Conservation (phyloP, 2,797 vertebrate species). For the Pseudopleuronectes americanus region DNA sequence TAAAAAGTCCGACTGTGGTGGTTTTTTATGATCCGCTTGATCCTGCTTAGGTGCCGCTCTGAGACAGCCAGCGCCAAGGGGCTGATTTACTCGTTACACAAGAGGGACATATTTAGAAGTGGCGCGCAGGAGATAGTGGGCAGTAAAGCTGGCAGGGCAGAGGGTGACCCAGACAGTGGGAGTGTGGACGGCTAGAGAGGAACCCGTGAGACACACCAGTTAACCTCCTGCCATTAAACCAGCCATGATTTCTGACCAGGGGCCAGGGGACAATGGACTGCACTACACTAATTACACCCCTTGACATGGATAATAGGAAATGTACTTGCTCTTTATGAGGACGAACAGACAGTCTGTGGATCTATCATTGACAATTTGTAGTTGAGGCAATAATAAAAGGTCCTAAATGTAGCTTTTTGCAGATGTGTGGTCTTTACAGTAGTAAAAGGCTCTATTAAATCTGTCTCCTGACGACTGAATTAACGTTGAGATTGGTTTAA, state of each 20-base stretch:
- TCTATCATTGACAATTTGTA: slow-evolving; percentile 39
- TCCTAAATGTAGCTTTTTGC: slow-evolving; percentile 35
- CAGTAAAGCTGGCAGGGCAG: slow-evolving; percentile 77
- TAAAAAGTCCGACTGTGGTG: slow-evolving; percentile 70
- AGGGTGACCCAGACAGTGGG: slow-evolving; percentile 78
- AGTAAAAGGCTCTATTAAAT: slow-evolving; percentile 32
- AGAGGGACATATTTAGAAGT: slow-evolving; percentile 78
- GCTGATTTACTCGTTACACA: slow-evolving; percentile 83
- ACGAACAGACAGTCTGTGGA: slow-evolving; percentile 40
- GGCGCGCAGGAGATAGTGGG: slow-evolving; percentile 67
- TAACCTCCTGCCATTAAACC: slow-evolving; percentile 81
- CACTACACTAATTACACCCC: slow-evolving; percentile 82
- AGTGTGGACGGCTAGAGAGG: slow-evolving; percentile 54
- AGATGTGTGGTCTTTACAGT: slow-evolving; percentile 5
- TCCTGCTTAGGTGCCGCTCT: slow-evolving; percentile 67
- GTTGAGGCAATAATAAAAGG: slow-evolving; percentile 24
- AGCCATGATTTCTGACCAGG: slow-evolving; percentile 81
- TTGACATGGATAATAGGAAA: slow-evolving; percentile 67
- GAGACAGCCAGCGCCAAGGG: slow-evolving; percentile 75
- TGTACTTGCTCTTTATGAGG: slow-evolving; percentile 56
- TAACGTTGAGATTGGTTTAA: slow-evolving; percentile 7
- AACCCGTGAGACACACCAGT: slow-evolving; percentile 74
- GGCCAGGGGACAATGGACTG: slow-evolving; percentile 82
- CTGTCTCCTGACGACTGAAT: slow-evolving; percentile 21
- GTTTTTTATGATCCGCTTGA: slow-evolving; percentile 74